Conservation (phyloP, 2,113 vertebrate species). For the Vombatus ursinus region DNA sequence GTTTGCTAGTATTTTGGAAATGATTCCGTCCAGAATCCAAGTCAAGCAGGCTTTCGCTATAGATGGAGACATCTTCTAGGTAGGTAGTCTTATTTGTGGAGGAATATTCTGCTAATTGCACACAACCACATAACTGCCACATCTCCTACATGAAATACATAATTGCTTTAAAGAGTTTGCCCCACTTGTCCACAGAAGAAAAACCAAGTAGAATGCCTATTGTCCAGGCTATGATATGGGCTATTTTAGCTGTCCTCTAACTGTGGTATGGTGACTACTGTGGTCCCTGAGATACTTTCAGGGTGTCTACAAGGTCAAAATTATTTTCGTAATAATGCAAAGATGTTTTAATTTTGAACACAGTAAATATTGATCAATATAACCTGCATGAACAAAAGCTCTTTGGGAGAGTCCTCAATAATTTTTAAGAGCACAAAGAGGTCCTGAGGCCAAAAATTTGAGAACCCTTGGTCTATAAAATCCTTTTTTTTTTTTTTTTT, state of each 20-base stretch:
- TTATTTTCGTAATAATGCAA: background rate
- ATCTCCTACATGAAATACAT: background rate
- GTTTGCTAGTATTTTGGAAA: background rate
- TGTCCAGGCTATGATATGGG: background rate
- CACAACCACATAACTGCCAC: background rate
- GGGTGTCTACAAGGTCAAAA: background rate
- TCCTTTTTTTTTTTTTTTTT: too few species aligned
- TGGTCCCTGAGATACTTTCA: background rate
- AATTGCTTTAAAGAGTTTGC: background rate
- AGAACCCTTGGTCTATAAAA: background rate
- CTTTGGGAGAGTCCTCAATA: background rate
- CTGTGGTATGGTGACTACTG: background rate
- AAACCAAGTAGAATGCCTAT: background rate
- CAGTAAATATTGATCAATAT: background rate
- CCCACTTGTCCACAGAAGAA: background rate
- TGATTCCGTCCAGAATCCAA: background rate
- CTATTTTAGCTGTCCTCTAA: background rate
- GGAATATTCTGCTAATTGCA: background rate
- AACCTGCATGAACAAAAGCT: background rate
- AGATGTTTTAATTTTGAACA: background rate
- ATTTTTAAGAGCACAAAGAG: too few species aligned
- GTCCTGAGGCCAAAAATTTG: background rate
- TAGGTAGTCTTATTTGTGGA: background rate
- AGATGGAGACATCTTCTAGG: background rate
- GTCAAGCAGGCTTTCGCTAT: background rate